phyloP scores from a whole-genome alignment of 1,140 invertebrate genomes.

The Aphelenchoides avenae region DNA sequence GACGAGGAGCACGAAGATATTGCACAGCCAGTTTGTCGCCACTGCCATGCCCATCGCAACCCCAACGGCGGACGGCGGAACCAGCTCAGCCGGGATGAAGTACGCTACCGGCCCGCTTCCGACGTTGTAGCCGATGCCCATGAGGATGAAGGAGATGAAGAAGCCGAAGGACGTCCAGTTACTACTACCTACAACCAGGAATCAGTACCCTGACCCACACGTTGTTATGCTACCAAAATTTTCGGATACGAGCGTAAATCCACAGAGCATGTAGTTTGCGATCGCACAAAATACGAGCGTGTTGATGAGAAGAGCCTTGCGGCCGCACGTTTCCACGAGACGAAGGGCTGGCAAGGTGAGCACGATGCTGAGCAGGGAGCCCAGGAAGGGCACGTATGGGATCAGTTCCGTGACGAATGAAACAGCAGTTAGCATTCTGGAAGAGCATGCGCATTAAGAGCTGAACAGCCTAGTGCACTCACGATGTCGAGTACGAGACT shows the following conservation, averaged over 20 bases:
- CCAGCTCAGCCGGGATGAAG: constrained; percentile 45
- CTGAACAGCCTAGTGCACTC: constrained; percentile 5
- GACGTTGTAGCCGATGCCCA: constrained; percentile 47
- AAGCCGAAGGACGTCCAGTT: no score
- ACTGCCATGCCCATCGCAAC: constrained; percentile 36
- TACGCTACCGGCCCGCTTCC: constrained; percentile 45
- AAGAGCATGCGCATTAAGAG: not conserved
- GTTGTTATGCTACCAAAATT: constrained; percentile 15
- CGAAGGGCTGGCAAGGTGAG: constrained; percentile 43
- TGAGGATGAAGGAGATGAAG: constrained; percentile 35
- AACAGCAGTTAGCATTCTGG: constrained; percentile 42
- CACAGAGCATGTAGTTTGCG: constrained; percentile 31
- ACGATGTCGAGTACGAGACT: constrained; percentile 41
- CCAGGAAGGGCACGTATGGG: constrained; percentile 40
- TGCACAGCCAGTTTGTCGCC: constrained; percentile 45
- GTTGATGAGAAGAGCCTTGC: constrained; percentile 33
- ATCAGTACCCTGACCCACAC: no score
- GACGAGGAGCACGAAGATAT: constrained; percentile 38
- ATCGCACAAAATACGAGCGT: constrained; percentile 41
- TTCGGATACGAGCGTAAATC: constrained; percentile 32
- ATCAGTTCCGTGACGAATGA: constrained; percentile 39
- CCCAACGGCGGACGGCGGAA: constrained; percentile 30
- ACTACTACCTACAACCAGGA: no score
- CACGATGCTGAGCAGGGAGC: constrained; percentile 34
- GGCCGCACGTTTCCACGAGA: constrained; percentile 41